Evolutionary conservation across 2,797 vertebrate genomes (phyloP), one percentile per base, ranked within the genome.

Genomic region (Chelon auratus): DNA sequence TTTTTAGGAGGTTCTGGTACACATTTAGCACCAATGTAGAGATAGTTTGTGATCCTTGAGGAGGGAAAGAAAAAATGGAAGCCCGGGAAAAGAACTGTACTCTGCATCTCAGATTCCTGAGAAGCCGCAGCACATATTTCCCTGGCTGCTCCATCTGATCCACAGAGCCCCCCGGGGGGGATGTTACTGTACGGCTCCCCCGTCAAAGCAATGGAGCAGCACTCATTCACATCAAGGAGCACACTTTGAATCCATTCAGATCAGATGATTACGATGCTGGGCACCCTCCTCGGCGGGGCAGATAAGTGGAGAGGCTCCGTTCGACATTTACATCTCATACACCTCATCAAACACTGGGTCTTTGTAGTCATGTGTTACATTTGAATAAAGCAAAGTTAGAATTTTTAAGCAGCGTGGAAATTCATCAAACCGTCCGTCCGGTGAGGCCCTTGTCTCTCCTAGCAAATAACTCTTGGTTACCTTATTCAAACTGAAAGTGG

Each of bases 401-500:
- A 83, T 87, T 89, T 87, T 84, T 85, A 82, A 82, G 76, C 74
- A 39, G 72, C 3, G 74, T 13, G 65, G 54, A 89, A 90, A 89
- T 67, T 83, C 82, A 86, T 88, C 85, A 86, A 75, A 72, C 71
- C 81, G 43, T 56, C 59, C 18, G 45, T 72, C 72, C 60, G 45
- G 58, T 0, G 58, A 82, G 85, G 72, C 74, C 67, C 76, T 83
- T 71, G 83, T 87, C 90, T 89, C 75, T 81, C 75, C 77, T 24
- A 65, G 88, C 86, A 90, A 92, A 90, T 82, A 89, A 82, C 80
- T 81, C 83, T 62, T 63, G 81, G 84, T 87, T 85, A 86, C 81
- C 88, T 77, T 80, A 84, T 80, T 83, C 84, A 90, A 89, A 92
- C 78, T 77, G 81, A 85, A 92, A 90, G 89, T 86, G 89, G 88